Base-by-base conservation (phyloP, 2,888 invertebrate species). In the Eulithis prunata region DNA sequence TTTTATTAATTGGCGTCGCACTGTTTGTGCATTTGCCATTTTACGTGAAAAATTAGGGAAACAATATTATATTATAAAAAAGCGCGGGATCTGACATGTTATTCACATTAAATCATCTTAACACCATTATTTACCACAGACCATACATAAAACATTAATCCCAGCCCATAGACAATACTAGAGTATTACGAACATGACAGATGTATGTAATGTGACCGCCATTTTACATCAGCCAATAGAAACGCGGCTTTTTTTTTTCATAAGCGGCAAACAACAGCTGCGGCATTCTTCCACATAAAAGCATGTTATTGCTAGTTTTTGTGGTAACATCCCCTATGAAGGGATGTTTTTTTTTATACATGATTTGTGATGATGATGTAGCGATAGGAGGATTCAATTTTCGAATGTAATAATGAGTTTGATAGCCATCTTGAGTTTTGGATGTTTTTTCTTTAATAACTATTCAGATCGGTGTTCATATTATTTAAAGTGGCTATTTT, bases 251-350 rank as follows among this genome's bases (percentile, higher is more conserved):
- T 84, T 88, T 41, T 84, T 88, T 89, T 84, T 82, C 75, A 77
- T 77, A 77, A 64, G 68, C 41, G 54, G 60, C 58, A 54, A 36
- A 77, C 84, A 83, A 85, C 90, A 90, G 88, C 89, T 90, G 90
- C 86, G 77, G 84, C 84, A 66, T 66, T 67, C 86, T 77, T 81
- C 82, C 83, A 78, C 76, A 49, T 78, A 87, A 88, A 83, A 83
- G 84, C 85, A 82, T 83, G 85, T 89, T 89, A 89, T 89, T 88
- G 88, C 87, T 80, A 83, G 85, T 88, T 89, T 88, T 87, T 89
- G 83, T 85, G 41, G 54, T 53, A 12, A 12, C 60, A 54, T 49
- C 64, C 68, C 68, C 57, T 57, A 63, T 51, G 57, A 84, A 75
- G 77, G 75, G 69, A 70, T 72, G 74, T 32, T 74, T 83, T 84